phyloP scores from a whole-genome alignment of 2,888 invertebrate genomes.

The Brachynemurus nebulosus region DNA sequence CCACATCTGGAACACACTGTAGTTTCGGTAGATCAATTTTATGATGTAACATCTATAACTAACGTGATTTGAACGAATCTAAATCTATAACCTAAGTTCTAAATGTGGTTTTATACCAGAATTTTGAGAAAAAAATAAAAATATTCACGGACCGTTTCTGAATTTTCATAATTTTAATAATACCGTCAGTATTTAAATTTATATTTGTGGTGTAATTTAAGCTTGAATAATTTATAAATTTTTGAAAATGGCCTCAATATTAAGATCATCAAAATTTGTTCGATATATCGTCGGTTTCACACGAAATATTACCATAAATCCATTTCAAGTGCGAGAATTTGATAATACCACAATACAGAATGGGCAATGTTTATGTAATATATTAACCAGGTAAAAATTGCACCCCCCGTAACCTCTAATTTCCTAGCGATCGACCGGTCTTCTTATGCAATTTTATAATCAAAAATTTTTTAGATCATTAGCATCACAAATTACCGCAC shows the following conservation, averaged over 20 bases:
- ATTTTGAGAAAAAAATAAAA: too few relatives aligned
- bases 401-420: slow-evolving; percentile 6
- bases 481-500: slow-evolving; percentile 37
- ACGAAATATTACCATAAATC: slow-evolving; percentile 49
- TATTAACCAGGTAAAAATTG: slow-evolving; percentile 30
- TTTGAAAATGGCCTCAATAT: slow-evolving; percentile 45
- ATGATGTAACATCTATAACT: too few relatives aligned
- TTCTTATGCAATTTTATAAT: not conserved
- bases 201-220: too few relatives aligned
- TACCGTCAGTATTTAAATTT: too few relatives aligned
- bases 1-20: too few relatives aligned
- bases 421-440: not conserved
- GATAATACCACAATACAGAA: slow-evolving; percentile 42
- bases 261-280: slow-evolving; percentile 60
- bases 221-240: too few relatives aligned
- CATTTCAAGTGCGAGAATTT: slow-evolving; percentile 47
- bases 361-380: slow-evolving; percentile 36
- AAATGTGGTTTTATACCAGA: too few relatives aligned
- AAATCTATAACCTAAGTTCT: too few relatives aligned
- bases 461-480: slow-evolving; percentile 42
- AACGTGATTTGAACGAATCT: too few relatives aligned
- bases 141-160: too few relatives aligned
- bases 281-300: slow-evolving; percentile 60
- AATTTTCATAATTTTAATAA: too few relatives aligned
- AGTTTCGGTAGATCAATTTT: too few relatives aligned